phyloP scores from a whole-genome alignment of 2,113 vertebrate genomes.

The Sminthopsis crassicaudata region DNA sequence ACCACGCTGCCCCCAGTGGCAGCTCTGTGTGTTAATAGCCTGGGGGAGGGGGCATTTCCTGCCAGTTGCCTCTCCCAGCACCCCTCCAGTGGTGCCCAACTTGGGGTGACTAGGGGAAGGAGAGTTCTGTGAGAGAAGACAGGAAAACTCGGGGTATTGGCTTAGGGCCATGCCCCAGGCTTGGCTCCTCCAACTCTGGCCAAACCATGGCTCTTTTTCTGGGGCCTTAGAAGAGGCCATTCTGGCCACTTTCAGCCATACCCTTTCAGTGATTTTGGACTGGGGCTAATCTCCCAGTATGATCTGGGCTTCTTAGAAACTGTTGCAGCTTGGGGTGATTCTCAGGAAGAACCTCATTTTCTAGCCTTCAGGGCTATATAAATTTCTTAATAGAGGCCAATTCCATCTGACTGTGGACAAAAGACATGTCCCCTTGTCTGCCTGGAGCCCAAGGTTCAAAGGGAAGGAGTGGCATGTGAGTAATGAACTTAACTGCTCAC shows the following conservation, averaged over 20 bases:
- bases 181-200: conserved; percentile 40
- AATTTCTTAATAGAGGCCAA: conserved; percentile 40
- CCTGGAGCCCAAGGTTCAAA: conserved; percentile 45
- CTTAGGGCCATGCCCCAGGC: conserved; percentile 30
- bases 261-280: conserved; percentile 26
- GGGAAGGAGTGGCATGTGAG: conserved; percentile 62
- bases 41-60: conserved; percentile 42
- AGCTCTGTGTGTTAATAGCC: conserved; percentile 70
- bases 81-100: conserved; percentile 49
- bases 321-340: conserved; percentile 48
- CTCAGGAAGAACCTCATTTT: conserved; percentile 62
- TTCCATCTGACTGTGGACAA: conserved; percentile 59
- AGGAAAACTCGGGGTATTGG: conserved; percentile 47
- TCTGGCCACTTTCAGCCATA: conserved; percentile 4
- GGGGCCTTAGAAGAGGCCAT: conserved; percentile 27
- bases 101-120: conserved; percentile 58
- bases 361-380: conserved; percentile 71
- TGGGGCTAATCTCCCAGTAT: conserved; percentile 11
- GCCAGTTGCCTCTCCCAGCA: conserved; percentile 34
- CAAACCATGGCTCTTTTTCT: conserved; percentile 5
- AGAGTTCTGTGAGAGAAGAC: conserved; percentile 57
- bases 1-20: conserved; percentile 67
- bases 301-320: conserved; percentile 64
- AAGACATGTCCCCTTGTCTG: conserved; percentile 44
- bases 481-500: conserved; percentile 35